A percentile compares a stretch with the other conserved stretches of the same genome.
These are phyloP conservation scores for Catharus bicknelli DNA, from an alignment of 2,113 vertebrate genomes.

Conservation along the genomic window DNA sequence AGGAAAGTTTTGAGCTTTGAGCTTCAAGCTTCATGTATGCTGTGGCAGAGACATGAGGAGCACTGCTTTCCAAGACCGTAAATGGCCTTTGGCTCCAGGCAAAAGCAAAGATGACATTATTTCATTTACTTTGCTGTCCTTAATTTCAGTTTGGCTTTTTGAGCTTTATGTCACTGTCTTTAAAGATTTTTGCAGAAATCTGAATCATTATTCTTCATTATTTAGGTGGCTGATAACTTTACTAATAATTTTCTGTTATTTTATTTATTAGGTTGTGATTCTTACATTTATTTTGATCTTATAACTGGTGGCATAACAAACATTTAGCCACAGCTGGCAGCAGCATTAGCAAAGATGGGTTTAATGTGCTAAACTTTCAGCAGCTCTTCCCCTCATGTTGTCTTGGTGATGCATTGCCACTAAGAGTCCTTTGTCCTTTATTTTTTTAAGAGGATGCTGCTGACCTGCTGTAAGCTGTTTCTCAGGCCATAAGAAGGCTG, in stretches of 20 bases:
- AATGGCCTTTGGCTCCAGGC: not conserved
- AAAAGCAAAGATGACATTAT: not conserved
- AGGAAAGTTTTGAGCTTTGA: not conserved
- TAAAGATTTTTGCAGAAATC: not conserved
- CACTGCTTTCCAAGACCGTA: not conserved
- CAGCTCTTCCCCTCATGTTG: not conserved
- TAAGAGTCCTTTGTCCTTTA: not conserved
- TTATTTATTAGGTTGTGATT: not conserved
- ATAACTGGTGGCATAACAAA: not conserved
- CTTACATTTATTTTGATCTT: not conserved
- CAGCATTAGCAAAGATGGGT: not conserved
- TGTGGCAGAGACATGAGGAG: not conserved
- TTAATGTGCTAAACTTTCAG: not conserved
- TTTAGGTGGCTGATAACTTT: not conserved
- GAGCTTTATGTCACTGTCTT: not conserved
- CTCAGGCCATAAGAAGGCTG: not conserved
- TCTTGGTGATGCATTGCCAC: not conserved
- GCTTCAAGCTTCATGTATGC: not conserved
- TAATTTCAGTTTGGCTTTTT: not conserved
- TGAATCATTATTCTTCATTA: rapidly evolving
- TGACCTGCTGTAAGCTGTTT: not conserved
- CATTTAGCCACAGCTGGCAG: not conserved
- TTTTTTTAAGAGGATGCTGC: not conserved
- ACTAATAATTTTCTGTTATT: not conserved
- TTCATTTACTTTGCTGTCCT: not conserved